These are phyloP conservation scores for Willowsia nigromaculata DNA, from an alignment of 2,888 invertebrate genomes.

Conservation along the genomic window DNA sequence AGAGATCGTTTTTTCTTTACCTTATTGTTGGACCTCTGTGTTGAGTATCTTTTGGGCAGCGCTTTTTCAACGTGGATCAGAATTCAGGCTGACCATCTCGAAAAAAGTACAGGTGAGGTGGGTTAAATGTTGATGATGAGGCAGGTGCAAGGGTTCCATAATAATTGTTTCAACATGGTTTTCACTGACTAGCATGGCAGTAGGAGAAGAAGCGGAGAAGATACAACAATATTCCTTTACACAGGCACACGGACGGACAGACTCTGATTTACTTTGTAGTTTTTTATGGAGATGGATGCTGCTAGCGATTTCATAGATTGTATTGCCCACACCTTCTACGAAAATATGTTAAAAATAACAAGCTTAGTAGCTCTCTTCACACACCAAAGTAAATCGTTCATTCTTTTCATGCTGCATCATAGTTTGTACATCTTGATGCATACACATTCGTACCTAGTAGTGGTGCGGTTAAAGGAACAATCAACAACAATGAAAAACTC, in stretches of 20 bases:
- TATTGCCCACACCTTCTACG: neutral
- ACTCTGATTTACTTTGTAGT: neutral
- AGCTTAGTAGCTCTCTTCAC: too few species aligned
- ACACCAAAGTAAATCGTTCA: too few species aligned
- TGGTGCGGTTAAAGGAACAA: neutral
- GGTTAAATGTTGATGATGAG: slow-evolving; percentile 10
- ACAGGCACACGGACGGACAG: neutral
- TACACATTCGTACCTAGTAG: too few species aligned
- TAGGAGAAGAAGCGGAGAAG: neutral
- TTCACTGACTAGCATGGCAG: neutral
- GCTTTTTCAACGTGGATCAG: neutral
- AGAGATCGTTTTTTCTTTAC: too few species aligned
- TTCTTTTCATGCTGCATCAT: too few species aligned
- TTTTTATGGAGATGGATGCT: neutral
- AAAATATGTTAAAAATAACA: too few species aligned
- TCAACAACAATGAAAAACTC: neutral
- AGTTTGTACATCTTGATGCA: too few species aligned
- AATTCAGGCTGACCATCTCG: neutral
- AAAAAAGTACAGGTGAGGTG: neutral
- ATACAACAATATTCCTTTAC: too few species aligned
- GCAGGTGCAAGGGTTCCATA: slow-evolving; percentile 34
- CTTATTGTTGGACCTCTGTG: too few species aligned
- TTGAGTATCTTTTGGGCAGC: neutral
- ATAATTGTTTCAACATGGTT: neutral
- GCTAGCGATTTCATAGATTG: neutral